phyloP scores from a whole-genome alignment of 2,888 invertebrate genomes.

The Romanomermis culicivorax region DNA sequence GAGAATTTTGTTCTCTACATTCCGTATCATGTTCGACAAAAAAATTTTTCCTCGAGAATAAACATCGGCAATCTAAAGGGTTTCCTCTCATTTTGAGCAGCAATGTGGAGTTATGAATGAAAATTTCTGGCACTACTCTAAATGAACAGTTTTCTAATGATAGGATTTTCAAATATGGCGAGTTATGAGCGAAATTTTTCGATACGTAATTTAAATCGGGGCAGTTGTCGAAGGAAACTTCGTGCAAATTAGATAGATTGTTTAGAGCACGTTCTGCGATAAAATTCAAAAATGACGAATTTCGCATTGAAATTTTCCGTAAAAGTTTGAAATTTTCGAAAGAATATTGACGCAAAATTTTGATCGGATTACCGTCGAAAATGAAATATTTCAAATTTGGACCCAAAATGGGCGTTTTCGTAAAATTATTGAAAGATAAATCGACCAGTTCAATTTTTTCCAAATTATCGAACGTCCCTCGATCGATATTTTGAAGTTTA shows the following conservation, averaged over 20 bases:
- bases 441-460: constrained; percentile 1
- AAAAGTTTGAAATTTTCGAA: not conserved
- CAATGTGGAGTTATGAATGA: not conserved
- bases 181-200: not conserved
- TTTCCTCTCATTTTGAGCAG: no score
- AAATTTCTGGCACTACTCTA: not conserved
- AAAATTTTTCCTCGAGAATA: no score
- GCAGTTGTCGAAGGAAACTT: not conserved
- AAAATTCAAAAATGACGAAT: constrained; percentile 4
- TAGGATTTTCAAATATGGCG: not conserved
- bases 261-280: constrained; percentile 1
- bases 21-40: no score
- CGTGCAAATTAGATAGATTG: not conserved
- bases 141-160: not conserved
- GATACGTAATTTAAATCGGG: constrained; percentile 5
- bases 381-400: not conserved
- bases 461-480: not conserved
- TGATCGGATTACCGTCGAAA: constrained; percentile 8
- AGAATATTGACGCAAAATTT: not conserved
- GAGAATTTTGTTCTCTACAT: not conserved
- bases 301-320: no score
- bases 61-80: not conserved
- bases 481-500: not conserved
- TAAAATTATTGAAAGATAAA: constrained; percentile 3
- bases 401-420: not conserved